Conservation (phyloP, 2,888 invertebrate species). For the Psylliodes chrysocephalus region DNA sequence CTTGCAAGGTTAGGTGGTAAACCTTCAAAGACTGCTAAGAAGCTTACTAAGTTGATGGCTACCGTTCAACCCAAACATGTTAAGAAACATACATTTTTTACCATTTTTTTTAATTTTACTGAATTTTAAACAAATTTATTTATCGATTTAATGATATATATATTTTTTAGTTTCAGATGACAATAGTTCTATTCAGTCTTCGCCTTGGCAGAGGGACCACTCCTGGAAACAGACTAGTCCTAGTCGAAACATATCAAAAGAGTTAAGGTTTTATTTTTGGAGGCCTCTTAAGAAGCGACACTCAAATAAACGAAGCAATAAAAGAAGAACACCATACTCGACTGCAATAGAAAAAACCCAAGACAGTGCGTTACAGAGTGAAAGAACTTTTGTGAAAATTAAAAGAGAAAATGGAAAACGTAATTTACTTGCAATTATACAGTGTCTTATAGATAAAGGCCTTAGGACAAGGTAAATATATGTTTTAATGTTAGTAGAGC, state of each 20-base stretch:
- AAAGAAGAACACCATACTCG: constrained; percentile 74
- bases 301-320: constrained; percentile 58
- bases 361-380: constrained; percentile 31
- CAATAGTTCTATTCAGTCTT: constrained; percentile 89
- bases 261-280: constrained; percentile 78
- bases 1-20: no score
- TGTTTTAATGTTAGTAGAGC: no score
- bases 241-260: constrained; percentile 77
- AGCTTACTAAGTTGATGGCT: no score
- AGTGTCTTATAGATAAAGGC: constrained; percentile 57
- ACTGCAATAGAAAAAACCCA: constrained; percentile 52
- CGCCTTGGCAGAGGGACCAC: constrained; percentile 91
- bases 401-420: constrained; percentile 46
- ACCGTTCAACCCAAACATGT: no score
- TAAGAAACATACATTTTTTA: no score
- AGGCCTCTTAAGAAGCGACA: constrained; percentile 67
- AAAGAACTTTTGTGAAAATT: constrained; percentile 37
- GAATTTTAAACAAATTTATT: no score
- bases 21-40: no score
- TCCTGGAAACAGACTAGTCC: constrained; percentile 88
- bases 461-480: constrained; percentile 48
- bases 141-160: not conserved
- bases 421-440: constrained; percentile 55
- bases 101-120: no score
- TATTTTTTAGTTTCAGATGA: constrained; percentile 79